Evolutionary conservation across 2,888 invertebrate genomes (phyloP).

Genomic region (Linnaemya vulpina): DNA sequence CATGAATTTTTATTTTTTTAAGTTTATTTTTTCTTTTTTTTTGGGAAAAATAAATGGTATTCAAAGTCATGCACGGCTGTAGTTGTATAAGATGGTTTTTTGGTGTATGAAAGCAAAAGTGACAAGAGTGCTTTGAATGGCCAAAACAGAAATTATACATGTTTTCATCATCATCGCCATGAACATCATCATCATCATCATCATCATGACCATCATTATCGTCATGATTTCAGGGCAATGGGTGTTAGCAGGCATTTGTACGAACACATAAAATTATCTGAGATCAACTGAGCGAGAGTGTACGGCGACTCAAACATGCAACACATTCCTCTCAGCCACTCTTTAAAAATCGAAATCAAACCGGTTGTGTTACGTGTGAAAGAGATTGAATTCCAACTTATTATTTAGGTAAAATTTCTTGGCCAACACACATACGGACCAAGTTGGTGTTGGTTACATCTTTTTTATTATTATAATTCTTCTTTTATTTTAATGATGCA

Average conservation of each 20-base stretch:
- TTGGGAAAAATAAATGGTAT: not conserved
- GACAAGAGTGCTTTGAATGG: conserved; percentile 11
- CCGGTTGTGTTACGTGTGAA: conserved; percentile 35
- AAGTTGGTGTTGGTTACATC: not conserved
- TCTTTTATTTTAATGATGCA: conserved; percentile 72
- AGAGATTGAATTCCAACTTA: not conserved
- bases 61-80: not conserved
- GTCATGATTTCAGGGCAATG: not conserved
- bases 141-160: conserved; percentile 19
- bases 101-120: conserved; percentile 65
- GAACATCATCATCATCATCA: not conserved
- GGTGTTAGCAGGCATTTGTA: not conserved
- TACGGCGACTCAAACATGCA: not conserved
- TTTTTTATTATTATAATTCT: too few relatives aligned
- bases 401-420: conserved; percentile 47
- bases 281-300: conserved; percentile 15
- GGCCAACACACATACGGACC: conserved; percentile 14
- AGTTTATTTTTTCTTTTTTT: not conserved
- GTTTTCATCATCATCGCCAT: conserved; percentile 12
- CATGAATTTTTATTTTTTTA: too few relatives aligned
- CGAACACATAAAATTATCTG: conserved; percentile 5
- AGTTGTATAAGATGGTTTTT: not conserved
- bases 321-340: not conserved
- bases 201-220: not conserved
- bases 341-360: not conserved